A percentile compares a stretch with the other conserved stretches of the same genome.
Evolutionary conservation across 2,797 vertebrate species (phyloP).

Genomic region (Acanthurus lineatus): DNA sequence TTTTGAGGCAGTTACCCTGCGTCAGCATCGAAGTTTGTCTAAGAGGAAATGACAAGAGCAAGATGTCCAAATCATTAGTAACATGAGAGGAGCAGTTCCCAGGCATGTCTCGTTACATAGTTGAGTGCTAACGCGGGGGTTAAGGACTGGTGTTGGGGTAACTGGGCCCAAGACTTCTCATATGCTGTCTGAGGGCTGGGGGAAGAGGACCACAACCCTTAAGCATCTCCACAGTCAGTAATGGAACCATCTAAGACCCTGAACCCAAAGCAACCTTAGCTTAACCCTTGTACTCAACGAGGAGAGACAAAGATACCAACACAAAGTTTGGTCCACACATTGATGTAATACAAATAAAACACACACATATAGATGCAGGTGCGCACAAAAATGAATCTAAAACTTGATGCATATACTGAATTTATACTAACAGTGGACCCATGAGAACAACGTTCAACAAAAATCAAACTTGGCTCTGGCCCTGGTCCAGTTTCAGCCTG

Average conservation of each 20-base stretch:
- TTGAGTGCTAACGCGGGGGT: constrained; percentile 69
- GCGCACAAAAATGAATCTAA: constrained; percentile 16
- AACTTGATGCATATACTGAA: constrained; percentile 32
- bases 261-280: constrained; percentile 44
- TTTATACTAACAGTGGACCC: constrained; percentile 38
- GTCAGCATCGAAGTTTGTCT: constrained; percentile 71
- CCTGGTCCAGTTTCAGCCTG: constrained; percentile 67
- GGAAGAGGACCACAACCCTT: constrained; percentile 38
- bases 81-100: constrained; percentile 78
- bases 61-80: constrained; percentile 84
- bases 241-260: constrained; percentile 54
- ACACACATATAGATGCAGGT: constrained; percentile 25
- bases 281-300: constrained; percentile 19
- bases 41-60: constrained; percentile 81
- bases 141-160: constrained; percentile 58
- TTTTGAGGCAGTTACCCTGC: constrained; percentile 68
- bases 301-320: constrained; percentile 17
- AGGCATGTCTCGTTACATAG: constrained; percentile 77
- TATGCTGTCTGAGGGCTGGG: constrained; percentile 26
- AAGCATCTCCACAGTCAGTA: constrained; percentile 46
- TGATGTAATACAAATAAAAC: constrained; percentile 26
- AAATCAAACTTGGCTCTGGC: constrained; percentile 72
- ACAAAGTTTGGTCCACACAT: constrained; percentile 22
- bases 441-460: constrained; percentile 67
- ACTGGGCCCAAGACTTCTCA: constrained; percentile 43